Evolutionary conservation across 2,113 vertebrate genomes (phyloP), one percentile per base, ranked within the genome.

Genomic region (Monarcha castaneiventris): DNA sequence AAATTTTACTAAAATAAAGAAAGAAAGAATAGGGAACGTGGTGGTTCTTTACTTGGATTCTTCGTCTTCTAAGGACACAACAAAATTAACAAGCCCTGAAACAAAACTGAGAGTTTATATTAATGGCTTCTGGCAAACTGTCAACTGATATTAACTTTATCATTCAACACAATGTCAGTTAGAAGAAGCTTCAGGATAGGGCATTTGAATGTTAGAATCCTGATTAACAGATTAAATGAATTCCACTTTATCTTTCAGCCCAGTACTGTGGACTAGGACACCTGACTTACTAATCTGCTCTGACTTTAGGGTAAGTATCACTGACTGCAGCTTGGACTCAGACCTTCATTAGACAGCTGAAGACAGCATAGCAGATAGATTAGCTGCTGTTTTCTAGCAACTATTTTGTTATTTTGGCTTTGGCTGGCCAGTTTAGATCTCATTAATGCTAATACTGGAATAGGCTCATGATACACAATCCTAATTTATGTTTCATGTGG

Each of bases 111-210:
- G 89, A 90, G 59, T 95, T 98, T 97, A 91, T 97, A 96, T 96
- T 95, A 97, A 97, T 82, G 75, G 84, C 95, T 97, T 97, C 96
- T 97, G 97, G 96, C 92, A 96, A 97, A 95, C 96, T 97, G 97
- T 97, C 98, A 98, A 9, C 96, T 96, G 91, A 94, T 96, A 96
- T 98, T 97, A 97, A 89, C 86, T 94, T 97, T 91, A 94, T 96
- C 89, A 92, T 97, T 97, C 97, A 97, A 88, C 44, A 75, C 58
- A 63, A 32, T 94, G 95, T 97, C 97, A 97, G 95, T 71, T 97
- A 94, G 92, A 94, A 96, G 96, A 93, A 87, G 91, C 88, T 95
- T 93, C 74, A 78, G 94, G 89, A 96, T 83, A 89, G 96, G 94
- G 51, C 84, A 95, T 96, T 96, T 96, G 94, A 95, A 97, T 94